These are phyloP conservation scores for Ianthella basta DNA, from an alignment of 37 sponge, comb jelly and placozoan genomes.

Conservation along the genomic window DNA sequence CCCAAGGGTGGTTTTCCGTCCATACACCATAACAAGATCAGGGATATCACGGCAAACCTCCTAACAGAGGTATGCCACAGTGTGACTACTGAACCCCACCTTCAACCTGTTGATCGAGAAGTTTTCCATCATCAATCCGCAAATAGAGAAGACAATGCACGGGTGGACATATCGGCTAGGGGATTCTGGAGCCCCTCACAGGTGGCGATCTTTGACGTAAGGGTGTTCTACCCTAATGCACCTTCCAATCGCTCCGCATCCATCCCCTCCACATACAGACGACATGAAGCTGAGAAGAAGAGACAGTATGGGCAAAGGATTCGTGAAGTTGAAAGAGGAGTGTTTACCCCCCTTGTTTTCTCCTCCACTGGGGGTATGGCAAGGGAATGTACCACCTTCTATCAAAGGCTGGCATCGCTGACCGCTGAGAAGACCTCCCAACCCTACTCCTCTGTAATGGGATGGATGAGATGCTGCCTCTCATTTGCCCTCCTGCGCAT, in stretches of 20 bases:
- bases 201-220: constrained; percentile 1
- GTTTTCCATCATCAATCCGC: background rate
- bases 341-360: constrained; percentile 8
- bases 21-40: constrained; percentile 10
- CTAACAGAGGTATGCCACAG: constrained; percentile 17
- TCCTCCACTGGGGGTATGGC: constrained; percentile 18
- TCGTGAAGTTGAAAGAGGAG: background rate
- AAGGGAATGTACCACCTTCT: too few relatives aligned
- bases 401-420: background rate
- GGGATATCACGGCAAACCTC: constrained; percentile 4
- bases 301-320: background rate
- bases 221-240: constrained; percentile 2
- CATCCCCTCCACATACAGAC: background rate
- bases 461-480: background rate
- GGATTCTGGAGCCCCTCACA: constrained; percentile 26
- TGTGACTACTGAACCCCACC: background rate
- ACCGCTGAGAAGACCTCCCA: background rate
- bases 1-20: constrained; percentile 20
- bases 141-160: constrained; percentile 16
- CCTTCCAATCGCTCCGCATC: constrained; percentile 1
- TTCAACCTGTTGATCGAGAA: constrained; percentile 8
- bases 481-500: background rate
- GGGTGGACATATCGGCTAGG: background rate
- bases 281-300: constrained; percentile 12
- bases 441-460: background rate